A percentile compares a stretch with the other conserved stretches of the same genome.
phyloP scores from a whole-genome alignment of 2,888 invertebrate genomes.

The Drosophila vallismaia region DNA sequence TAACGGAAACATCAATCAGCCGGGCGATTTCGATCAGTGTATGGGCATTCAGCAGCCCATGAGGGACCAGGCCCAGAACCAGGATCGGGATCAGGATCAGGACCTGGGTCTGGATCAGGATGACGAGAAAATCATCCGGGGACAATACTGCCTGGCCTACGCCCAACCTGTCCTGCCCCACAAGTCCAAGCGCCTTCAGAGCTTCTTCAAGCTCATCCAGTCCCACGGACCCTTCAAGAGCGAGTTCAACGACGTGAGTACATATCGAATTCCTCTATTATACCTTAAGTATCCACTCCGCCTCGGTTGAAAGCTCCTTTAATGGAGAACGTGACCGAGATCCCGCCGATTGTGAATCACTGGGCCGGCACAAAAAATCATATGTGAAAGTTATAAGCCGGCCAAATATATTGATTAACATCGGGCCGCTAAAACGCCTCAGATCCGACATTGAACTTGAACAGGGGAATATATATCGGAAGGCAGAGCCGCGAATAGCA shows the following conservation, averaged over 20 bases:
- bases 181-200: slow-evolving; percentile 84
- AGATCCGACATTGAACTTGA: slow-evolving; percentile 46
- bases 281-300: neutral
- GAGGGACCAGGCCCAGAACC: slow-evolving; percentile 4
- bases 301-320: slow-evolving; percentile 3
- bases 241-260: slow-evolving; percentile 88
- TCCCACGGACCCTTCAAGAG: slow-evolving; percentile 88
- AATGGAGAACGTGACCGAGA: slow-evolving; percentile 20
- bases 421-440: slow-evolving; percentile 21
- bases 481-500: slow-evolving; percentile 6
- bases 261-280: neutral
- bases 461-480: neutral
- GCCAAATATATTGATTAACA: slow-evolving; percentile 36
- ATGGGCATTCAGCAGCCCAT: slow-evolving; percentile 65
- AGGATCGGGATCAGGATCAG: slow-evolving; percentile 15
- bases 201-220: slow-evolving; percentile 85
- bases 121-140: slow-evolving; percentile 70
- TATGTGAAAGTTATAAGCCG: slow-evolving; percentile 20
- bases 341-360: neutral
- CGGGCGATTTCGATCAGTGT: slow-evolving; percentile 86
- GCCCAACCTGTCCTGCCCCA: slow-evolving; percentile 86
- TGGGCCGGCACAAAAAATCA: neutral
- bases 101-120: slow-evolving; percentile 14
- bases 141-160: slow-evolving; percentile 88
- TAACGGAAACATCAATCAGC: slow-evolving; percentile 88